phyloP scores from a whole-genome alignment of 1,140 invertebrate species.

The Hermetia illucens region DNA sequence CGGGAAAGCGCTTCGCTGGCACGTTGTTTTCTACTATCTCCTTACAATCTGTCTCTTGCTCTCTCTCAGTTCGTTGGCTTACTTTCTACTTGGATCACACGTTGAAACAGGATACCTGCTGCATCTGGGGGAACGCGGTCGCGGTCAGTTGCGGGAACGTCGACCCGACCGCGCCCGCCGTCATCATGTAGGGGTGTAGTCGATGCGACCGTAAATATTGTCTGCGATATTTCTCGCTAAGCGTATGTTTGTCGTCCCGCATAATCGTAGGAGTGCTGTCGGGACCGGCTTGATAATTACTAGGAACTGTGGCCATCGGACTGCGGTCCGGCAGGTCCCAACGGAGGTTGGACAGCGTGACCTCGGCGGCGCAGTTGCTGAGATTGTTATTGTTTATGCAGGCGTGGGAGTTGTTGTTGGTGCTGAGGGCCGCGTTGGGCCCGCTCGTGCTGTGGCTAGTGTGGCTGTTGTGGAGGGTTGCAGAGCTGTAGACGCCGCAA shows the following conservation, averaged over 20 bases:
- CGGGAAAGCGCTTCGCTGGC: too few relatives aligned
- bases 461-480: not conserved
- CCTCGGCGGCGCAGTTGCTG: conserved; percentile 6
- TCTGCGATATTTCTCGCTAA: conserved; percentile 37
- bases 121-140: conserved; percentile 24
- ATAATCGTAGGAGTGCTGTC: conserved; percentile 21
- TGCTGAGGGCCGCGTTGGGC: not conserved
- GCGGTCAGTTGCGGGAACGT: conserved; percentile 31
- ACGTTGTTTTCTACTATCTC: too few relatives aligned
- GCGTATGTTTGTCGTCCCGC: conserved; percentile 23
- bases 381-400: conserved; percentile 1
- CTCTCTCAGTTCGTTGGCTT: too few relatives aligned
- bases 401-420: not conserved
- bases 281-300: conserved; percentile 32
- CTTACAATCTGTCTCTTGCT: too few relatives aligned
- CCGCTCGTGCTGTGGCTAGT: conserved; percentile 5
- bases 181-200: conserved; percentile 37
- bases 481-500: conserved; percentile 10
- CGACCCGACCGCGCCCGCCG: conserved; percentile 19
- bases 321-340: conserved; percentile 22
- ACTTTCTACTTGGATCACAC: too few relatives aligned
- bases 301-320: conserved; percentile 33
- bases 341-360: conserved; percentile 14
- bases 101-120: conserved; percentile 40
- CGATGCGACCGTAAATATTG: conserved; percentile 38